Evolutionary conservation across 37 sponge, comb jelly and placozoan genomes (phyloP).

Genomic region (Bolinopsis microptera): DNA sequence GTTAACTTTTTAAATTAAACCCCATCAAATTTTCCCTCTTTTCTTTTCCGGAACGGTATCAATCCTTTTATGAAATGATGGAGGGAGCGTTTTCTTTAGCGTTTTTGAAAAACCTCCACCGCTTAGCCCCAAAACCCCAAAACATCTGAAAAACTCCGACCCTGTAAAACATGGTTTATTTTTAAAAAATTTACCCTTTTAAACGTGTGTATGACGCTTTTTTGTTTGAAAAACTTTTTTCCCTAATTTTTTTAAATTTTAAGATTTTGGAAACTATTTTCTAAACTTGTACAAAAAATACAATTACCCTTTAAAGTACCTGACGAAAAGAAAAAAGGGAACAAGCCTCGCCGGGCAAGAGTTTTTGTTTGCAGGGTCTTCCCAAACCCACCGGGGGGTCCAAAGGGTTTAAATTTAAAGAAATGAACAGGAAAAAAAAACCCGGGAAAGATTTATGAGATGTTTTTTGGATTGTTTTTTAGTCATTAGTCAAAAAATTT

Average conservation of each 20-base stretch:
- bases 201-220: background rate
- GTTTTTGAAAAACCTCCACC: background rate
- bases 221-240: background rate
- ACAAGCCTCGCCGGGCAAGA: slow-evolving; percentile 15
- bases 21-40: background rate
- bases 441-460: too few relatives aligned
- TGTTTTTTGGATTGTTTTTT: too few relatives aligned
- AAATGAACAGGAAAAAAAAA: too few relatives aligned
- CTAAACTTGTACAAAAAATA: background rate
- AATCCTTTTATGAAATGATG: slow-evolving; percentile 40
- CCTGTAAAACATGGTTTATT: too few relatives aligned
- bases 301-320: background rate
- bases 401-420: too few relatives aligned
- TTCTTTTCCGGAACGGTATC: slow-evolving; percentile 2
- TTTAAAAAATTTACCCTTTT: background rate
- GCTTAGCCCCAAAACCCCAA: slow-evolving; percentile 7
- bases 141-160: slow-evolving; percentile 55
- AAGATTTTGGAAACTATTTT: background rate
- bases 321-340: slow-evolving; percentile 54
- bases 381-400: slow-evolving; percentile 40
- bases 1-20: background rate
- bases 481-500: too few relatives aligned
- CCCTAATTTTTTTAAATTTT: background rate
- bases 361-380: slow-evolving; percentile 34
- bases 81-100: slow-evolving; percentile 19